phyloP scores from a whole-genome alignment of 2,888 invertebrate species.

The Drosophila buzzatii region DNA sequence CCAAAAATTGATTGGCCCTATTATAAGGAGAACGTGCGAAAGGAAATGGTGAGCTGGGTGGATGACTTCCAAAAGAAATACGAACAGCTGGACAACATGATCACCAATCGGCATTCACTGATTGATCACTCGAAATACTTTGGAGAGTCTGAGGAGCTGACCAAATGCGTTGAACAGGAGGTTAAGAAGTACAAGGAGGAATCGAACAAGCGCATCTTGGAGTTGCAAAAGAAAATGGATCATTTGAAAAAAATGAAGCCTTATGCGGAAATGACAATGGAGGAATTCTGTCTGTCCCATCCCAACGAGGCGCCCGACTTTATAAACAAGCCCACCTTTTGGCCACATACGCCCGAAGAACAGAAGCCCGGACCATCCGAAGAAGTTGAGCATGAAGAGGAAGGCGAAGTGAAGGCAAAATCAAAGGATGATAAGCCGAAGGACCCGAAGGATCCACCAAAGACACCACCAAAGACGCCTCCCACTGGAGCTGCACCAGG shows the following conservation, averaged over 20 bases:
- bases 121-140: constrained; percentile 76
- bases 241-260: constrained; percentile 89
- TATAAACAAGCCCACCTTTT: constrained; percentile 91
- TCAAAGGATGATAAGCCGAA: neutral
- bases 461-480: constrained; percentile 27
- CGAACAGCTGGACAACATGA: constrained; percentile 68
- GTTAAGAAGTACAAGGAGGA: constrained; percentile 57
- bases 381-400: constrained; percentile 16
- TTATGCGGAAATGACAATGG: constrained; percentile 92
- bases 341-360: constrained; percentile 91
- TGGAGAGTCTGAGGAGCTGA: constrained; percentile 88
- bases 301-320: constrained; percentile 90
- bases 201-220: constrained; percentile 82
- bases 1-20: constrained; percentile 93
- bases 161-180: constrained; percentile 86
- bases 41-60: constrained; percentile 91
- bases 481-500: constrained; percentile 11
- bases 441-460: neutral
- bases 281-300: constrained; percentile 90
- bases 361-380: constrained; percentile 84
- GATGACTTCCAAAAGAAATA: constrained; percentile 94
- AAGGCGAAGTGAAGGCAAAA: neutral
- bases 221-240: constrained; percentile 87
- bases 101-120: constrained; percentile 59
- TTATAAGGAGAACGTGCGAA: constrained; percentile 89